Evolutionary conservation across 1,140 invertebrate genomes (phyloP).

Genomic region (Dreissena polymorpha): DNA sequence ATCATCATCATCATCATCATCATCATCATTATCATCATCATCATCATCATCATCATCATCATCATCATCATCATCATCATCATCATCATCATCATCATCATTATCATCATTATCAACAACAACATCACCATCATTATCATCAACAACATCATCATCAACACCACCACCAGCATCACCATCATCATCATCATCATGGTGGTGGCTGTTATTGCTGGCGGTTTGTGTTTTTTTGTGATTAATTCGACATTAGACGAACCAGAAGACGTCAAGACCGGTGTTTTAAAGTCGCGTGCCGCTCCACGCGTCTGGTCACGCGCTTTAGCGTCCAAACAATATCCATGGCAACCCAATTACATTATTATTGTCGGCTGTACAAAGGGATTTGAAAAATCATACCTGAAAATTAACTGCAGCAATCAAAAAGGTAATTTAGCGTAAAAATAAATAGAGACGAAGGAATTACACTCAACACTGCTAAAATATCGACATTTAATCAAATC

Average conservation of each 20-base stretch:
- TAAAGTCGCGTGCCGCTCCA: conserved; percentile 42
- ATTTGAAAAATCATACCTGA: conserved; percentile 47
- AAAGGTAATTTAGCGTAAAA: conserved; percentile 56
- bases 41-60: conserved; percentile 2
- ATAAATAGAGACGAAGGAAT: conserved; percentile 55
- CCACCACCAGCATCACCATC: background rate
- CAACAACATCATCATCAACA: background rate
- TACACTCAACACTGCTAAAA: conserved; percentile 40
- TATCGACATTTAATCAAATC: conserved; percentile 28
- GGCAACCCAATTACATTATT: conserved; percentile 48
- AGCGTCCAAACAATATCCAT: conserved; percentile 25
- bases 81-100: background rate
- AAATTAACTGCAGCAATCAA: conserved; percentile 53
- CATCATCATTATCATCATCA: conserved; percentile 1
- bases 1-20: background rate
- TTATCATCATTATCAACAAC: background rate
- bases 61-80: background rate
- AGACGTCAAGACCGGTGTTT: conserved; percentile 12
- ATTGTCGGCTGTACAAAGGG: conserved; percentile 16
- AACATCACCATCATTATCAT: background rate
- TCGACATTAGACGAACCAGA: too few relatives aligned
- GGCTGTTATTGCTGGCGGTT: too few relatives aligned
- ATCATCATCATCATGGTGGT: conserved; percentile 3
- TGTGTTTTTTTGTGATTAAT: too few relatives aligned
- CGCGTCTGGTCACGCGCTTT: conserved; percentile 34